Base-by-base conservation (phyloP, 2,113 vertebrate genomes). In the Riparia riparia region DNA sequence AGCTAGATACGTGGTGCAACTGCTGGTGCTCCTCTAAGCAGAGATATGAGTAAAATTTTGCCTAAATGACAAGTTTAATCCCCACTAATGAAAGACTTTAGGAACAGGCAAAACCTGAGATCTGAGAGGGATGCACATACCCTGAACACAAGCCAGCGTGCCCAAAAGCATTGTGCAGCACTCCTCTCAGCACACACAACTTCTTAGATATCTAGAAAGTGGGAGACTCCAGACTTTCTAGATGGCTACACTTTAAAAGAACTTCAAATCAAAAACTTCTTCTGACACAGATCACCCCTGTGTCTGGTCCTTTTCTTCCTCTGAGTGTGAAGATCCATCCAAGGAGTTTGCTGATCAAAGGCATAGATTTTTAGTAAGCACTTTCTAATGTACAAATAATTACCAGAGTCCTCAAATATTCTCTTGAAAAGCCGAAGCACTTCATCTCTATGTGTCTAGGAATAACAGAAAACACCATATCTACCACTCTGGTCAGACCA, bases 201-300 rank as follows among this genome's bases (percentile, higher is more conserved):
- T 47, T 89, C 14, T 61, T 32, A 41, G 57, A 34, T 39, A 17
- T 63, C 34, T 71, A 49, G 14, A 47, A 10, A 6, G 2, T 31
- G 32, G 31, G 21, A 89, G 32, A 31, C n/a, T 77, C 50, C 66
- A 85, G n/a, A 37, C 49, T 61, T 72, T 69, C 37, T 53, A 45
- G 15, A n/a, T 14, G 25, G 29, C 42, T 68, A 44, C 14, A 11
- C 57, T 87, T 79, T 1, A 66, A 44, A 88, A 70, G 20, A 71
- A 53, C 7, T 64, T 65, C 7, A 71, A 64, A 93, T 51, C 10
- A 72, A 69, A 63, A 82, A 9, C 32, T 77, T 60, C 31, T 64
- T 71, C 54, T 0, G 0, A 61, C 37, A 39, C 9, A 64, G 37
- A 51, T 56, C 0, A 0, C 6, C 9, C 11, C 12, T 51, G 25